A percentile compares a stretch with the other conserved stretches of the same genome.
phyloP scores from a whole-genome alignment of 30 jellyfish, hydroid and myxozoan genomes.

The Nemopilema nomurai region DNA sequence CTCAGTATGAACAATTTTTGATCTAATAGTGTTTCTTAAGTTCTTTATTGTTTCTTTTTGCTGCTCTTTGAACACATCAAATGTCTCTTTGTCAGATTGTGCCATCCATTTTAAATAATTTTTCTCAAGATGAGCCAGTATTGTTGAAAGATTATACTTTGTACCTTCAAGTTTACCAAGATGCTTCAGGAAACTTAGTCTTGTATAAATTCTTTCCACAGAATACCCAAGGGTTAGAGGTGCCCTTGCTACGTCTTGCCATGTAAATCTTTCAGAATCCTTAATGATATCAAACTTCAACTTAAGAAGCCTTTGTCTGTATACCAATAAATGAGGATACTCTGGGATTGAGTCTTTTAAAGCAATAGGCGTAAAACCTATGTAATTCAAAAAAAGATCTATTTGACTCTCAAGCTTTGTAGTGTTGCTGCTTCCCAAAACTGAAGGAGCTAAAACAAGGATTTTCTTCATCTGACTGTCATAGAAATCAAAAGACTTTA shows the following conservation, averaged over 20 bases:
- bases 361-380: slow-evolving; percentile 43
- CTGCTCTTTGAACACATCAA: slow-evolving; percentile 22
- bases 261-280: slow-evolving; percentile 17
- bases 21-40: slow-evolving; percentile 26
- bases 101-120: slow-evolving; percentile 19
- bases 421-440: slow-evolving; percentile 40
- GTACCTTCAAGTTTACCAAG: slow-evolving; percentile 26
- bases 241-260: slow-evolving; percentile 62
- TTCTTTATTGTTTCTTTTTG: slow-evolving; percentile 27
- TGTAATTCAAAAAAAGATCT: slow-evolving; percentile 42
- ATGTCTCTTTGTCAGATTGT: slow-evolving; percentile 21
- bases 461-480: slow-evolving; percentile 42
- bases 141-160: slow-evolving; percentile 27
- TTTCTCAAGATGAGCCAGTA: slow-evolving; percentile 30
- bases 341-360: slow-evolving; percentile 41
- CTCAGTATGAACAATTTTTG: slow-evolving; percentile 45
- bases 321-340: slow-evolving; percentile 51
- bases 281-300: slow-evolving; percentile 44
- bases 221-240: slow-evolving; percentile 58
- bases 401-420: slow-evolving; percentile 43
- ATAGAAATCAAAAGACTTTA: slow-evolving; percentile 7
- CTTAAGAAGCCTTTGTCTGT: slow-evolving; percentile 53
- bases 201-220: slow-evolving; percentile 41
- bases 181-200: slow-evolving; percentile 38
- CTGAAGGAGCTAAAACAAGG: slow-evolving; percentile 43